Conservation (phyloP, 2,888 invertebrate species). For the Tromatobia lineatoria region DNA sequence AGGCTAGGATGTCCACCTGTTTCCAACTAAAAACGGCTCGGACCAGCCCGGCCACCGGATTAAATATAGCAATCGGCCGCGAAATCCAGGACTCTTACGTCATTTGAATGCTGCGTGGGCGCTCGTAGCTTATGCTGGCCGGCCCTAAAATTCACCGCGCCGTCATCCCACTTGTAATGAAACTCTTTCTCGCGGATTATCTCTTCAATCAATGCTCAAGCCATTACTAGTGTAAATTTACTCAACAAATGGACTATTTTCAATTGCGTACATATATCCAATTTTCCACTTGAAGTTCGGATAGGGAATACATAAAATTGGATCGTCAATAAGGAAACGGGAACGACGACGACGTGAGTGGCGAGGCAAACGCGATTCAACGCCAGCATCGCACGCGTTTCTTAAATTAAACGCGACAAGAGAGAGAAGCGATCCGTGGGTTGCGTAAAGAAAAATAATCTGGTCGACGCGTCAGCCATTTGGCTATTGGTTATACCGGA, state of each 20-base stretch:
- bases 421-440: conserved; percentile 32
- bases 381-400: conserved; percentile 43
- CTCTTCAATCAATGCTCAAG: background rate
- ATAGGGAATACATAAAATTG: background rate
- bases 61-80: conserved; percentile 83
- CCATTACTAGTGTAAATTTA: background rate
- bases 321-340: conserved; percentile 28
- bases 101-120: conserved; percentile 64
- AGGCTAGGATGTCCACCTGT: conserved; percentile 82
- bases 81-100: conserved; percentile 82
- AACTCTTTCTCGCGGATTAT: background rate
- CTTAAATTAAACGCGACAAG: conserved; percentile 62
- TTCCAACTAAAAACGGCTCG: conserved; percentile 84
- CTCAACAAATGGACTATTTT: background rate
- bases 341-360: conserved; percentile 7
- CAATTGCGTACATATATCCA: background rate
- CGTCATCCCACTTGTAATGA: conserved; percentile 27
- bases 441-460: conserved; percentile 66
- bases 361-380: conserved; percentile 38
- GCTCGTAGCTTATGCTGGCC: conserved; percentile 30
- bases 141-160: conserved; percentile 32
- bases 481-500: conserved; percentile 30
- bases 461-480: conserved; percentile 18
- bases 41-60: conserved; percentile 79
- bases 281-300: conserved; percentile 13